A percentile compares a stretch with the other conserved stretches of the same genome.
These are phyloP conservation scores for Sinohyriopsis cumingii DNA, from an alignment of 2,888 invertebrate species.

Conservation along the genomic window DNA sequence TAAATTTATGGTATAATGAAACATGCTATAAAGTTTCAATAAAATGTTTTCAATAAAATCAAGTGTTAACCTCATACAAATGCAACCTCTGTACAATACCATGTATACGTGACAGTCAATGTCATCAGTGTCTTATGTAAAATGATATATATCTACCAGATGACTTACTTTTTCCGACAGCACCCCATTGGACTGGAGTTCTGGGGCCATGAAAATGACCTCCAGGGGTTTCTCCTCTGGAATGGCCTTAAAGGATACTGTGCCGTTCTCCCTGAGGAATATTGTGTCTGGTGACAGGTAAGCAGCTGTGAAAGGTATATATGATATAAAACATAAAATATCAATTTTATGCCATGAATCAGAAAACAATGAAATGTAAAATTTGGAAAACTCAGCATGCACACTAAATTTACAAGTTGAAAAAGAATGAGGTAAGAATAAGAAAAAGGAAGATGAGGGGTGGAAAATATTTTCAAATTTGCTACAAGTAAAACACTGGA, in stretches of 20 bases:
- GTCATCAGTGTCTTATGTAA: no score
- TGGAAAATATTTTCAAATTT: background rate
- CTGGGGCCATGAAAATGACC: constrained; percentile 66
- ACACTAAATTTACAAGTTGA: background rate
- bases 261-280: constrained; percentile 58
- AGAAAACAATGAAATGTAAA: background rate
- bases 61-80: no score
- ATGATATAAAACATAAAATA: constrained; percentile 1
- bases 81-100: no score
- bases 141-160: no score
- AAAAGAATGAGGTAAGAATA: background rate
- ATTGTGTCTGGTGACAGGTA: constrained; percentile 66
- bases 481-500: background rate
- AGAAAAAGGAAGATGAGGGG: background rate
- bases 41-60: no score
- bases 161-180: constrained; percentile 62
- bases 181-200: constrained; percentile 61
- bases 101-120: no score
- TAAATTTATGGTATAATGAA: no score
- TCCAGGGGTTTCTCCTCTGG: constrained; percentile 65
- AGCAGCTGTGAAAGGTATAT: constrained; percentile 51
- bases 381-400: background rate
- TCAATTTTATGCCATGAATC: background rate
- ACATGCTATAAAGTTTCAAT: no score
- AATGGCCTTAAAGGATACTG: constrained; percentile 57